Evolutionary conservation across 2,888 invertebrate species (phyloP), one percentile per base, ranked within the genome.

Genomic region (Drosophila falleni): DNA sequence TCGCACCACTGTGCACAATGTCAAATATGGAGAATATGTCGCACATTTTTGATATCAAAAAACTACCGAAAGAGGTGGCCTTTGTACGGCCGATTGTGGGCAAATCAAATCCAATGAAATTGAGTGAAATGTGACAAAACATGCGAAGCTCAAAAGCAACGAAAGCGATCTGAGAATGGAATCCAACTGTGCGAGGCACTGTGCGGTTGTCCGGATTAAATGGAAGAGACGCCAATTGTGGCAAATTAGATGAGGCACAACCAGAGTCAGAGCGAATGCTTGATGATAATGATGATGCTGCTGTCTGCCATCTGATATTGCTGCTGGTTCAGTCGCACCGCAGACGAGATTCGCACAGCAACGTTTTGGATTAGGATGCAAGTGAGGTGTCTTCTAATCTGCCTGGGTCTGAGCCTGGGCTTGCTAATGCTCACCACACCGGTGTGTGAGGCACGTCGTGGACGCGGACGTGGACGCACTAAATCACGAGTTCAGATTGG

Each of bases 401-500:
- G 91, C 54, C 70, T 92, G 58, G 85, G 92, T 51, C 75, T 93
- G 61, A 87, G 92, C 67, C 78, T 93, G 59, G 87, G 92, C 61
- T 75, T 93, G 42, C 73, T 93, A 55, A 76, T 94, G 74, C 78
- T 94, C 53, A 87, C 92, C 56, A 89, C 84, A 65, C 89, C 91
- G 76, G 68, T 92, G 39, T 91, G 91, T 64, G 92, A 92, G 19
- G 95, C 94, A 3, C 94, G 97, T 50, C 94, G 97, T 85, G 96
- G 95, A 10, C 94, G 97, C 68, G 93, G 94, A 35, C 94, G 96
- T 85, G 94, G 95, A 78, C 95, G 96, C 84, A 95, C 96, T 55
- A 96, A 96, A 90, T 97, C 96, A 0, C 95, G 96, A 93, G 96
- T 97, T 61, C 97, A 97, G 95, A 97, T 97, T 87, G 97, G 97